Evolutionary conservation across 2,113 vertebrate species (phyloP), one percentile per base, ranked within the genome.

Genomic region (Pituophis catenifer): DNA sequence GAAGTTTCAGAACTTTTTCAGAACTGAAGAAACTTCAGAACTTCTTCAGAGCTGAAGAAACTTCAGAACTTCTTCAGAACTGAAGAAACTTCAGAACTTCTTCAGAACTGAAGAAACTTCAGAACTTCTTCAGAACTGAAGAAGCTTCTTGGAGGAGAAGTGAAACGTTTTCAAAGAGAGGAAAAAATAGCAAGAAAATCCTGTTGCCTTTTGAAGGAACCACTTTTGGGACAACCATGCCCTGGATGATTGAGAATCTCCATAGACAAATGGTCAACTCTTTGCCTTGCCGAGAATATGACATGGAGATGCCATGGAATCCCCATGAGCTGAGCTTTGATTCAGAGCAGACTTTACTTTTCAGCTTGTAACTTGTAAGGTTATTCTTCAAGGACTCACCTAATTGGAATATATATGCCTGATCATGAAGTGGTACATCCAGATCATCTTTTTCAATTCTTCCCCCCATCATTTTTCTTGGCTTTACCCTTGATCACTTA

Each of bases 391-490:
- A 88, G 86, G 86, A 29, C 24, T 88, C 26, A 29, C 24, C 33
- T 89, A 58, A 89, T 89, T 58, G 23, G n/a, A 89, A 89, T 58
- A 59, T 58, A 89, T 58, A 38, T 81, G 75, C 54, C 95, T 94
- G 89, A 92, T 75, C 23, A 87, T 92, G 93, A 94, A 95, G 96
- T 94, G 95, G 93, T 90, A 52, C 70, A 29, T 95, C 89, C 26
- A 70, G 92, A 94, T 75, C 85, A 92, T 90, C 65, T 58, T 58
- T 81, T 94, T 95, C 95, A 95, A 93, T 95, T 95, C 92, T 54
- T 86, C 94, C 87, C 86, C 91, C 94, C 58, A 94, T 92, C 93
- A 91, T 88, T 93, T 92, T 90, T 96, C 75, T 92, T 90, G 70
- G 15, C 52, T 92, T 95, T 90, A 93, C 92, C 88, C 92, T 89